Evolutionary conservation across 2,888 invertebrate genomes (phyloP).

Genomic region (Apoda limacodes): DNA sequence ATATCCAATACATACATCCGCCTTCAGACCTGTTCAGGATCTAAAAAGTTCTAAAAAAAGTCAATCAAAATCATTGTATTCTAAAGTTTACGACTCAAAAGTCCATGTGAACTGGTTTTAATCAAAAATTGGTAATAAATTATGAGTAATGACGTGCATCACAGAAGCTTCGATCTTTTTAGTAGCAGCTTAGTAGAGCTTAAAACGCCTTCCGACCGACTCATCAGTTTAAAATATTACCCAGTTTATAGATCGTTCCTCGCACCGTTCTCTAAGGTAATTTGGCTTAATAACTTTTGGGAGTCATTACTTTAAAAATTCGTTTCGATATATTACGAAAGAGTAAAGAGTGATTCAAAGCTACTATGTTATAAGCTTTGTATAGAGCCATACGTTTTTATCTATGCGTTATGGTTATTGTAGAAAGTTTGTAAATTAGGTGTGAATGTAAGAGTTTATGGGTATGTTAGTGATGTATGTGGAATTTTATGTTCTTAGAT

Average conservation of each 20-base stretch:
- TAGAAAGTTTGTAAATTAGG: constrained; percentile 28
- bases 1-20: no score
- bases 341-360: constrained; percentile 15
- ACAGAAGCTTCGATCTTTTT: constrained; percentile 48
- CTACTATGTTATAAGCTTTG: constrained; percentile 11
- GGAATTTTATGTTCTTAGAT: no score
- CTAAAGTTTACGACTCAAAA: no score
- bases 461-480: no score
- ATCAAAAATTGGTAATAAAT: constrained; percentile 53
- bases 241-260: constrained; percentile 38
- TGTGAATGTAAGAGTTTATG: no score
- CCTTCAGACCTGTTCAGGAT: no score
- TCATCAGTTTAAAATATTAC: constrained; percentile 45
- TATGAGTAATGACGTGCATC: constrained; percentile 42
- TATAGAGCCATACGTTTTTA: constrained; percentile 28
- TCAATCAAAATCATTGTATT: no score
- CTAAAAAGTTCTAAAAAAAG: no score
- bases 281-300: constrained; percentile 60
- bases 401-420: constrained; percentile 32
- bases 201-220: constrained; percentile 27
- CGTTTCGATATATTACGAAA: constrained; percentile 19
- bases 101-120: no score
- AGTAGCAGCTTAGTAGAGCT: constrained; percentile 30
- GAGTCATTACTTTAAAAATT: constrained; percentile 48
- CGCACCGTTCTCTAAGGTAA: constrained; percentile 37